Evolutionary conservation across 53 echinoderm and acorn worm genomes (phyloP), one percentile per base, ranked within the genome.

Genomic region (Henricia sp.): DNA sequence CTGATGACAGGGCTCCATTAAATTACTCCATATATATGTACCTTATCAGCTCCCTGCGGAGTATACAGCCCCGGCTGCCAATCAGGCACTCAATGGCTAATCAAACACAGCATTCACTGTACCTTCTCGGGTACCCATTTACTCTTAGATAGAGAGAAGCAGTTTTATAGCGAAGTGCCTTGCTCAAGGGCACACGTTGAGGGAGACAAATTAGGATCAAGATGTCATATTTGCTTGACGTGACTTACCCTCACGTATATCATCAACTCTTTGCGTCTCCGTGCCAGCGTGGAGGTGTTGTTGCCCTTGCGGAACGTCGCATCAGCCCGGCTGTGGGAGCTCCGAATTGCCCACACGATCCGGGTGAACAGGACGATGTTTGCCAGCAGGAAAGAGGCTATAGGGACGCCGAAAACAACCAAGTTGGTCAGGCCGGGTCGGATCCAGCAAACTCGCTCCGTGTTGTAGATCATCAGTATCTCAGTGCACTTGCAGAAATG

Each of bases 281-380:
- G 80, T 32, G 24, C 50, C 34, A 80, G 80, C 28, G 40, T 44
- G 32, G 52, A 52, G 21, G 20, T 46, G 43, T 80, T 64, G 6
- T 48, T 62, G 20, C 63, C 37, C 21, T 64, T 33, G 6, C 21
- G 28, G 43, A 80, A 63, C 48, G 46, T 43, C 20, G 39, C 26
- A 28, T 60, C 44, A n/a, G 80, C 29, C 27, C 36, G 43, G 23
- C 50, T 48, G 64, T 25, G 48, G 12, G 80, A 77, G 16, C 43
- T 41, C 19, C 80, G 46, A 20, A 80, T 80, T 16, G 80, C 80
- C 64, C 62, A 62, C 48, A 80, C 64, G 12, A 50, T 64, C 46
- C 44, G 65, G 10, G 71, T 53, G 29, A 90, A 90, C 78, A 90
- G 77, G 24, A 85, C 63, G 70, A 85, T 85, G 43, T 90, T 90